phyloP scores from a whole-genome alignment of 1,140 invertebrate species.

The Aphelinus atriplicis region DNA sequence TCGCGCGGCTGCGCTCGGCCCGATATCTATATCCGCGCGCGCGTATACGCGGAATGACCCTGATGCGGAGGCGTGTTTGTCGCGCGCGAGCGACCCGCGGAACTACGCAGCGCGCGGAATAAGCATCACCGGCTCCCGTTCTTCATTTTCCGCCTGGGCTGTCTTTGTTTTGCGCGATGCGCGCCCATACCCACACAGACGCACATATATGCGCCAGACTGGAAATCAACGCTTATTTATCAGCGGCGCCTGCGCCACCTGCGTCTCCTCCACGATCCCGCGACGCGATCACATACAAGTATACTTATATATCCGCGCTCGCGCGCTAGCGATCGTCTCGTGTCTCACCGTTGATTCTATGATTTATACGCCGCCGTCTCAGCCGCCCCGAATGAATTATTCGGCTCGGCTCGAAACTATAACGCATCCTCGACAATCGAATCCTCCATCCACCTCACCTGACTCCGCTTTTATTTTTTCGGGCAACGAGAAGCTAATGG shows the following conservation, averaged over 20 bases:
- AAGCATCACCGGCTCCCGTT: constrained; percentile 10
- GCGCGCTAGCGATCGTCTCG: too few relatives aligned
- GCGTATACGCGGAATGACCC: constrained; percentile 35
- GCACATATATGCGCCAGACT: neutral
- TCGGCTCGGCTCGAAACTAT: neutral
- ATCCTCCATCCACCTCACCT: too few relatives aligned
- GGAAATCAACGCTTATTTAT: constrained; percentile 24
- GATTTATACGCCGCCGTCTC: too few relatives aligned
- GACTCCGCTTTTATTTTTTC: too few relatives aligned
- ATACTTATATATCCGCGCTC: neutral
- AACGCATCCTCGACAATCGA: too few relatives aligned
- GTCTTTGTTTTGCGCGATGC: constrained; percentile 25
- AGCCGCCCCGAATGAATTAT: neutral
- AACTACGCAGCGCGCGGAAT: neutral
- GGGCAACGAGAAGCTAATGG: too few relatives aligned
- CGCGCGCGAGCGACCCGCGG: too few relatives aligned
- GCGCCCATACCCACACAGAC: neutral
- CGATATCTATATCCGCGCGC: constrained; percentile 16
- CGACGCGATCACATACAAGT: neutral
- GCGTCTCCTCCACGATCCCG: neutral
- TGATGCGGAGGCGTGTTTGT: neutral
- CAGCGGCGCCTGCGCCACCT: neutral
- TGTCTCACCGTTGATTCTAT: too few relatives aligned
- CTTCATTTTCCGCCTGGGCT: constrained; percentile 27
- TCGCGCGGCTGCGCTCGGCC: constrained; percentile 45